phyloP scores from a whole-genome alignment of 2,797 vertebrate species.

The Arctocebus calabarensis region DNA sequence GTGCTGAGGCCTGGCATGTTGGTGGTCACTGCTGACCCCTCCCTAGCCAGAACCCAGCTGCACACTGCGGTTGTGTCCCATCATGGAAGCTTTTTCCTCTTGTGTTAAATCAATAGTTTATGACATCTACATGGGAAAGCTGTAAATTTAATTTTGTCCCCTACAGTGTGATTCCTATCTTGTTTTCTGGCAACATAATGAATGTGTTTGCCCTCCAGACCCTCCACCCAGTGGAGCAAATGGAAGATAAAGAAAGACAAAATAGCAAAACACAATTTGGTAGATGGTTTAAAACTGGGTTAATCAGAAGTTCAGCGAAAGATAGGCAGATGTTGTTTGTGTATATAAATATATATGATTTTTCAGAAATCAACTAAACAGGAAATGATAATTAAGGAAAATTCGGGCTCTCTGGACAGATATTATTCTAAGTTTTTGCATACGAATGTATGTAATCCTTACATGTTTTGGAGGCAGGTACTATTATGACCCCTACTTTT shows the following conservation, averaged over 20 bases:
- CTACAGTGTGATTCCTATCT: slow-evolving; percentile 88
- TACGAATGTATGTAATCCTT: not conserved
- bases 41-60: slow-evolving; percentile 53
- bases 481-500: not conserved
- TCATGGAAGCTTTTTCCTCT: slow-evolving; percentile 83
- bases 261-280: slow-evolving; percentile 86
- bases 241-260: slow-evolving; percentile 87
- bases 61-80: slow-evolving; percentile 58
- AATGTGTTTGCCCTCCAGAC: slow-evolving; percentile 89
- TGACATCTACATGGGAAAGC: slow-evolving; percentile 89
- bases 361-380: slow-evolving; percentile 63
- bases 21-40: slow-evolving; percentile 60
- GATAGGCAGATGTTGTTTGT: slow-evolving; percentile 76
- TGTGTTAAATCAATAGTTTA: slow-evolving; percentile 90
- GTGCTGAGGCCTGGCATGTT: not conserved
- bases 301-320: slow-evolving; percentile 84
- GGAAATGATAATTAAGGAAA: slow-evolving; percentile 68
- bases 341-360: not conserved
- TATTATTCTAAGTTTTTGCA: not conserved
- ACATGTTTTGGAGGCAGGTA: not conserved
- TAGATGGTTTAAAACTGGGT: slow-evolving; percentile 86
- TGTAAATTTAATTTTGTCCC: slow-evolving; percentile 91
- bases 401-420: not conserved
- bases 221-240: slow-evolving; percentile 86
- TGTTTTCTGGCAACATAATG: slow-evolving; percentile 89